Conservation (phyloP, 2,888 invertebrate species). For the Enchytraeus crypticus region DNA sequence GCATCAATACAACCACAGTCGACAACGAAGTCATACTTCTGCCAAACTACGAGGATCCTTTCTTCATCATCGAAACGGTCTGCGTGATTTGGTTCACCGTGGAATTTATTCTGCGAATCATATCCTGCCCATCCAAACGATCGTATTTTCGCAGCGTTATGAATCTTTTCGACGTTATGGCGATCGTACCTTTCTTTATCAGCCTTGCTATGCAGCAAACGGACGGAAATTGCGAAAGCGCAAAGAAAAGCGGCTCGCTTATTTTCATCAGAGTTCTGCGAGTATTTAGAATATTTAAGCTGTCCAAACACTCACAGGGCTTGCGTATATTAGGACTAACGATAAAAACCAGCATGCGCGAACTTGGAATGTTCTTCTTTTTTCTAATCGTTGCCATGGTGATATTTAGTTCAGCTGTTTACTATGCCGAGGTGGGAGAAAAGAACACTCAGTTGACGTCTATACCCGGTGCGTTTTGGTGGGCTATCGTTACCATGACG, state of each 20-base stretch:
- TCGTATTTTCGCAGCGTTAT: constrained; percentile 32
- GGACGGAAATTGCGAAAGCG: constrained; percentile 26
- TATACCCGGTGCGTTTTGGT: constrained; percentile 45
- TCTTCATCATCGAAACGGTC: constrained; percentile 33
- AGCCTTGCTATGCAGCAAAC: constrained; percentile 31
- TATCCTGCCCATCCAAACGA: constrained; percentile 32
- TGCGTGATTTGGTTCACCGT: constrained; percentile 44
- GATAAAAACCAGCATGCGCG: constrained; percentile 26
- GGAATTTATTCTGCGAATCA: constrained; percentile 36
- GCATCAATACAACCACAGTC: constrained; percentile 17
- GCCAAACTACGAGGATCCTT: constrained; percentile 35
- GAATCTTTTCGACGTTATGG: constrained; percentile 41
- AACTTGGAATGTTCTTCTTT: constrained; percentile 25
- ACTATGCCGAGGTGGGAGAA: constrained; percentile 35
- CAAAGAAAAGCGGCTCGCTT: constrained; percentile 29
- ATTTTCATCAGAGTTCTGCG: constrained; percentile 34
- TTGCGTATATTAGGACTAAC: constrained; percentile 43
- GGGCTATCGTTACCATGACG: constrained; percentile 44
- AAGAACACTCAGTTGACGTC: constrained; percentile 32
- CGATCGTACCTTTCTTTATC: constrained; percentile 42
- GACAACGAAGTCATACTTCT: constrained; percentile 24
- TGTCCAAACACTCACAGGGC: constrained; percentile 32
- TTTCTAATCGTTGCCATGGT: constrained; percentile 38
- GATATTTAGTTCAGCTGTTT: constrained; percentile 38
- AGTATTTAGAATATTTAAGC: constrained; percentile 39